Evolutionary conservation across 1,140 invertebrate species (phyloP), one percentile per base, ranked within the genome.

Genomic region (Anagrus nilaparvatae): DNA sequence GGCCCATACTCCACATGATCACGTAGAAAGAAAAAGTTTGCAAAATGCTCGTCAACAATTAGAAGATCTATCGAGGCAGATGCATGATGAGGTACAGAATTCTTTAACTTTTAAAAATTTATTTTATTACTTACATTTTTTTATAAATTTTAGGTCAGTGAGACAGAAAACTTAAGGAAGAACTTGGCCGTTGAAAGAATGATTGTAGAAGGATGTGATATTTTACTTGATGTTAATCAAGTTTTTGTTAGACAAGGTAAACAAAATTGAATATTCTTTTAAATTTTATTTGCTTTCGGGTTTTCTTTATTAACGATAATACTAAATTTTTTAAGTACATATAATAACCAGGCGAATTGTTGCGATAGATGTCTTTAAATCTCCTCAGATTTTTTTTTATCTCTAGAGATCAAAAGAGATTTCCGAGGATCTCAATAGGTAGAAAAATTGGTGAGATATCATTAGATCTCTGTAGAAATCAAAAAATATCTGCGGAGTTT

Each of bases 121-220:
- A 21, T 39, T 25, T 20, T 10, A 21, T 19, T 36, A 40, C 5
- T 21, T 27, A n/a, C n/a, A n/a, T n/a, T n/a, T n/a, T 21, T 32
- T 47, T 35, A 32, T 32, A 31, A 27, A 39, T 61, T 66, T 33
- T 51, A 85, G 82, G 88, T 95, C 5, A 92, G 87, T 55, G 90
- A 94, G 63, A 96, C 91, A 0, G 91, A 95, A 66, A 94, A 94
- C 67, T 75, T 95, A 30, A 66, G 91, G 13, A 94, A 94, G 61
- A 95, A 95, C 60, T 67, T 96, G 46, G 86, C 89, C 0, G 87
- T 94, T 13, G 90, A 96, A 67, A 70, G 91, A 41, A 94, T 95
- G 87, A 95, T 96, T 35, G 81, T 92, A 1, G 90, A 94, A 64
- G 90, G 90, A 4, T 96, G 90, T 68, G 90, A 95, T 62, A 92